Base-by-base conservation (phyloP, 2,797 vertebrate species). In the Gorsachius magnificus region DNA sequence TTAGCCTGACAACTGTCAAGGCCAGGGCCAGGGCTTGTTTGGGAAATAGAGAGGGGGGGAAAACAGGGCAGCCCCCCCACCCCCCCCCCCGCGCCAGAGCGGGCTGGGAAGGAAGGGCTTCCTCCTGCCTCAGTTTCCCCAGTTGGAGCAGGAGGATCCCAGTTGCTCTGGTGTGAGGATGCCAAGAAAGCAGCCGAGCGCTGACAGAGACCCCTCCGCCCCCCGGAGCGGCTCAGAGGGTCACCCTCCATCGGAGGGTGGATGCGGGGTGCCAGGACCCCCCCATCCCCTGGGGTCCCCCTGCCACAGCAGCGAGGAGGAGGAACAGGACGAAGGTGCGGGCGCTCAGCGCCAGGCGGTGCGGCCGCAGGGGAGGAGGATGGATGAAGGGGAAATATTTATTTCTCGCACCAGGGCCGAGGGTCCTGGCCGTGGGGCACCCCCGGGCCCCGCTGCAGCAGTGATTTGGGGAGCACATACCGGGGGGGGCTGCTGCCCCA, bases 1-100 rank as follows among this genome's bases (percentile, higher is more conserved):
- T 98, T 98, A 97, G 85, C 97, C 97, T 98, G 96, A 98, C 96
- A 98, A 98, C 98, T 98, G 94, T 38, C 65, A 16, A 61, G 84
- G 63, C 29, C 65, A 1, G 51, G 48, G 87, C 57, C 78, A 33
- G 35, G 56, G 70, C 94, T 93, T 98, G 97, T 98, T 98, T 97
- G 97, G 96, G 95, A 98, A 98, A 98, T 97, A 98, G 89, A 94
- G 77, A 65, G 38, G 79, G 41, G 41, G 48, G 38, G 31, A 68
- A 84, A 95, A 91, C 80, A 88, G 33, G 36, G 28, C 10, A 29
- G 31, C 10, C 38, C 38, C 38, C 35, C 87, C 57, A 28, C 10
- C 38, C 38, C 38, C 35, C 87, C 57, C 57, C 22, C 61, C 35
- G 50, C 14, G 10, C 54, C 10, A 46, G 36, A 24, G 29, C 1